These are phyloP conservation scores for Periphyllus acericola DNA, from an alignment of 2,888 invertebrate genomes.

Conservation along the genomic window DNA sequence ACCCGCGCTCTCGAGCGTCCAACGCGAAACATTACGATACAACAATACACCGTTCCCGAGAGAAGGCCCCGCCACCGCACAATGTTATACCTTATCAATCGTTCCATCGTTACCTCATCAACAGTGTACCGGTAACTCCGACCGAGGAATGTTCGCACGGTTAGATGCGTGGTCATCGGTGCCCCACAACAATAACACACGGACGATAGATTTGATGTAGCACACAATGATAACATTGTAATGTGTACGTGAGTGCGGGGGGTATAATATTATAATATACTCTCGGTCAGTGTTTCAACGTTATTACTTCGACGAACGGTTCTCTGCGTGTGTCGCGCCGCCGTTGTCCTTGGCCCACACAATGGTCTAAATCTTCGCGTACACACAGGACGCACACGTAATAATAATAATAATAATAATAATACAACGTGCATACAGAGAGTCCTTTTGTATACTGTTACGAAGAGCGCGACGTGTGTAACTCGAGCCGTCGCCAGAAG, in stretches of 20 bases:
- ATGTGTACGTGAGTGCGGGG: neutral
- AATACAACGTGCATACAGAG: no score
- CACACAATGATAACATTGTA: neutral
- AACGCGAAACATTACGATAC: no score
- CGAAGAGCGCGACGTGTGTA: neutral
- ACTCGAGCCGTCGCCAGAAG: neutral
- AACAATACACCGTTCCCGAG: neutral
- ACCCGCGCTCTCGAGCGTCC: no score
- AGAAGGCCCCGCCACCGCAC: neutral
- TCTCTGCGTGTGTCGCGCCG: neutral
- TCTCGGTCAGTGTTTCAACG: no score
- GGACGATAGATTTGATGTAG: neutral
- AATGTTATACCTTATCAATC: neutral
- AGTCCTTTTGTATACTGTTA: no score
- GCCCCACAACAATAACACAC: neutral
- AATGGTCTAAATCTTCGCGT: neutral
- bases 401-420: neutral
- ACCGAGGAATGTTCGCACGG: neutral
- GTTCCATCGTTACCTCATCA: neutral
- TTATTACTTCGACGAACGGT: conserved; percentile 1
- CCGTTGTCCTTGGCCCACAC: conserved; percentile 38
- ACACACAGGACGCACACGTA: neutral
- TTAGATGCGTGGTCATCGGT: no score
- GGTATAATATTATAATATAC: neutral
- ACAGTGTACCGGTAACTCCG: neutral